A percentile compares a stretch with the other conserved stretches of the same genome.
Evolutionary conservation across 1,140 invertebrate species (phyloP).

Genomic region (Formica selysi): DNA sequence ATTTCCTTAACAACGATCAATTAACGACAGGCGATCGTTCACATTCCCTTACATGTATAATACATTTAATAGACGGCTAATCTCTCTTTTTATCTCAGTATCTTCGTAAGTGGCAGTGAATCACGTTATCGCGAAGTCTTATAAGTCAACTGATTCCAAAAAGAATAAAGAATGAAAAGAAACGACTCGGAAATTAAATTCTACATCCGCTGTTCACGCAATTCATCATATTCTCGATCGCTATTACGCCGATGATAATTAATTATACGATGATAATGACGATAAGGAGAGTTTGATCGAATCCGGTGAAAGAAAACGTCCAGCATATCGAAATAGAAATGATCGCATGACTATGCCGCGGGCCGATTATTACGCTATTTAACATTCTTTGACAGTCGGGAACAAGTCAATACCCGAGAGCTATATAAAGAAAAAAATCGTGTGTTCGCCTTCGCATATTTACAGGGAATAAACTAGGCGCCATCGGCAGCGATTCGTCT

Average conservation of each 20-base stretch:
- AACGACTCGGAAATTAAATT: slow-evolving; percentile 8
- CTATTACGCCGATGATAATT: neutral
- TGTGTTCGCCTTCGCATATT: slow-evolving; percentile 24
- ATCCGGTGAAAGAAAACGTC: slow-evolving; percentile 6
- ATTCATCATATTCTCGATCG: neutral
- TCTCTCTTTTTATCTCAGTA: neutral
- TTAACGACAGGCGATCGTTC: slow-evolving; percentile 59
- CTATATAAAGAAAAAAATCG: slow-evolving; percentile 58
- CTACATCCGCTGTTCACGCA: neutral
- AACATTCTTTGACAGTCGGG: slow-evolving; percentile 25
- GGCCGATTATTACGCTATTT: slow-evolving; percentile 18
- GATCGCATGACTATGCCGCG: slow-evolving; percentile 25
- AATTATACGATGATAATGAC: slow-evolving; percentile 30
- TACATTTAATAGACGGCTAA: slow-evolving; percentile 22
- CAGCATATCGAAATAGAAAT: neutral
- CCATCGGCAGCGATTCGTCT: neutral
- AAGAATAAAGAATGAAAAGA: neutral
- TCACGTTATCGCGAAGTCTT: slow-evolving; percentile 22
- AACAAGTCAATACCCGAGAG: slow-evolving; percentile 76
- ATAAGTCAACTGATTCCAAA: slow-evolving; percentile 12
- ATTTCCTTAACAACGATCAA: slow-evolving; percentile 66
- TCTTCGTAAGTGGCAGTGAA: slow-evolving; percentile 45
- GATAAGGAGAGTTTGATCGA: neutral
- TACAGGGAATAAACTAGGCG: slow-evolving; percentile 34
- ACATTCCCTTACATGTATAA: slow-evolving; percentile 2